Percentiles rank a stretch among this genome's conserved stretches.
Evolutionary conservation across 92 coral and sea anemone genomes (phyloP).

Genomic region (Anthopleura xanthogrammica): DNA sequence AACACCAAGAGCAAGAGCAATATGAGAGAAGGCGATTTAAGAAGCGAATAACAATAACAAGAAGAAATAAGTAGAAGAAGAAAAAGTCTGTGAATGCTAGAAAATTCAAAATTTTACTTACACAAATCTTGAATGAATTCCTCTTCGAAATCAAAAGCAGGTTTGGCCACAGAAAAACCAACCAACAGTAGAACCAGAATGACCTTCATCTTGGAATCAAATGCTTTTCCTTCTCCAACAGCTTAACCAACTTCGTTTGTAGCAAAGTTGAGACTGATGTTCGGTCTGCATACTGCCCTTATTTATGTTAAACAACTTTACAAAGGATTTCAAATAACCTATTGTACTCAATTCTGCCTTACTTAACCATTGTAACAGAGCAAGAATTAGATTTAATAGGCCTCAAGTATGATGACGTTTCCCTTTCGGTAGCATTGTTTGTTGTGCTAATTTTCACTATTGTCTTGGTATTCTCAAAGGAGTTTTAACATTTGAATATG

Average conservation of each 20-base stretch:
- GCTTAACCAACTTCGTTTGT: background rate
- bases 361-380: background rate
- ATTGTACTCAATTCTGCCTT: background rate
- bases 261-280: background rate
- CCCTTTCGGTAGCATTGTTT: too few relatives aligned
- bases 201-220: background rate
- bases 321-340: background rate
- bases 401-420: too few relatives aligned
- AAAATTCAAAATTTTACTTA: background rate
- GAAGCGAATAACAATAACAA: background rate
- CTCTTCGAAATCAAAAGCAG: background rate
- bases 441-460: too few relatives aligned
- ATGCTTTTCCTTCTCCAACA: background rate
- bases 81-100: too few relatives aligned
- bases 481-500: too few relatives aligned
- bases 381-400: background rate
- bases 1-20: too few relatives aligned
- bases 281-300: background rate
- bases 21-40: background rate
- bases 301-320: background rate
- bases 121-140: background rate
- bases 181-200: background rate
- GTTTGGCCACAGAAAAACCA: background rate
- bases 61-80: background rate
- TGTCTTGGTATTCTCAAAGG: too few relatives aligned